A percentile compares a stretch with the other conserved stretches of the same genome.
Conservation (phyloP, 2,888 invertebrate species). For the Nephrotoma appendiculata region DNA sequence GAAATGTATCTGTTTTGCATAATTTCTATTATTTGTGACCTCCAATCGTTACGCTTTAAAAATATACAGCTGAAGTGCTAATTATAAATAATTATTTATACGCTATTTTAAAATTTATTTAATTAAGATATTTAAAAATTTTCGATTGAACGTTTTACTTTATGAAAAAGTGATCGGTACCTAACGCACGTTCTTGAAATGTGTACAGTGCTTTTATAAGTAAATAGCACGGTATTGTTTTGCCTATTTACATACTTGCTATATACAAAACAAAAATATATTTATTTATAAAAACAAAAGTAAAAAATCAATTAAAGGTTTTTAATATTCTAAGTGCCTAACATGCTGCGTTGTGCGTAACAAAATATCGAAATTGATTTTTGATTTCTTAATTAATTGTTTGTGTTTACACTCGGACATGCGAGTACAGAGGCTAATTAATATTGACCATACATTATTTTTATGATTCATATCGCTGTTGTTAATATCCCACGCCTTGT, state of each 20-base stretch:
- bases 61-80: background rate
- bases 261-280: background rate
- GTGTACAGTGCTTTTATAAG: too few species aligned
- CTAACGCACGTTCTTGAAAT: background rate
- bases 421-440: background rate
- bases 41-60: too few species aligned
- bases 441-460: background rate
- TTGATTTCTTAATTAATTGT: background rate
- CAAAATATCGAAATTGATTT: background rate
- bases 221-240: background rate
- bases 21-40: background rate
- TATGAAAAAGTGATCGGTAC: background rate
- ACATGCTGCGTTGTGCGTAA: background rate
- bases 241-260: background rate
- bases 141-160: background rate
- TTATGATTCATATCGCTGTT: background rate
- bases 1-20: background rate
- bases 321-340: background rate
- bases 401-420: background rate
- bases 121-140: background rate
- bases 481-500: too few species aligned
- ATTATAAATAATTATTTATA: background rate
- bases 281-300: background rate
- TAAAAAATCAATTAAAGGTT: background rate
- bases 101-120: background rate